phyloP scores from a whole-genome alignment of 2,113 vertebrate species.

The Eudyptes chrysolophus region DNA sequence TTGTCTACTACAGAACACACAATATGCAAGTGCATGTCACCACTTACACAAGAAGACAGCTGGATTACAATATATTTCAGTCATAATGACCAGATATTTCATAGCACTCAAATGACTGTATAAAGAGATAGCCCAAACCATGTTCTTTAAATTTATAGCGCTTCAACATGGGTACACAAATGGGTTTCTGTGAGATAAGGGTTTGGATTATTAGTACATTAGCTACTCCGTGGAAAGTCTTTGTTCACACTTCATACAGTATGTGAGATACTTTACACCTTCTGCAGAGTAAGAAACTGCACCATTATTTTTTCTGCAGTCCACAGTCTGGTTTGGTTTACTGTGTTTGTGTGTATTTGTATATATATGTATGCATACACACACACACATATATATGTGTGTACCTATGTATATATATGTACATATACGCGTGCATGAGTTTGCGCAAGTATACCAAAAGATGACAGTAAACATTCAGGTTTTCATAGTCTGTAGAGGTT shows the following conservation, averaged over 20 bases:
- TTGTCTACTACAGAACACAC: neutral
- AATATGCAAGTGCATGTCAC: neutral
- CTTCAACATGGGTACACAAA: neutral
- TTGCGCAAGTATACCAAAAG: neutral
- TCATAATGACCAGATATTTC: neutral
- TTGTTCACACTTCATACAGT: neutral
- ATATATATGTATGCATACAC: rapidly evolving
- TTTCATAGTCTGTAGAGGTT: neutral
- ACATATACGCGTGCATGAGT: rapidly evolving
- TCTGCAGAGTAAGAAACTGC: neutral
- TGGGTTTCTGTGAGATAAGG: neutral
- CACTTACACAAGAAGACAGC: neutral
- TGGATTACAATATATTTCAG: neutral
- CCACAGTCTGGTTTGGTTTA: neutral
- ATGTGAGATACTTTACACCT: neutral
- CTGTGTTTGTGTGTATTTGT: neutral
- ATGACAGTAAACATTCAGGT: neutral
- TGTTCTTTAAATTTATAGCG: neutral
- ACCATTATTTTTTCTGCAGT: neutral
- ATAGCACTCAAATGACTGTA: neutral
- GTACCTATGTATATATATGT: neutral
- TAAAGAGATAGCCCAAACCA: neutral
- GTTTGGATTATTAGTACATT: neutral
- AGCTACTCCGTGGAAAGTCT: neutral
- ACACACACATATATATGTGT: rapidly evolving